Percentiles rank a stretch among this genome's conserved stretches.
These are phyloP conservation scores for Cosmia trapezina DNA, from an alignment of 2,888 invertebrate genomes.

Conservation along the genomic window DNA sequence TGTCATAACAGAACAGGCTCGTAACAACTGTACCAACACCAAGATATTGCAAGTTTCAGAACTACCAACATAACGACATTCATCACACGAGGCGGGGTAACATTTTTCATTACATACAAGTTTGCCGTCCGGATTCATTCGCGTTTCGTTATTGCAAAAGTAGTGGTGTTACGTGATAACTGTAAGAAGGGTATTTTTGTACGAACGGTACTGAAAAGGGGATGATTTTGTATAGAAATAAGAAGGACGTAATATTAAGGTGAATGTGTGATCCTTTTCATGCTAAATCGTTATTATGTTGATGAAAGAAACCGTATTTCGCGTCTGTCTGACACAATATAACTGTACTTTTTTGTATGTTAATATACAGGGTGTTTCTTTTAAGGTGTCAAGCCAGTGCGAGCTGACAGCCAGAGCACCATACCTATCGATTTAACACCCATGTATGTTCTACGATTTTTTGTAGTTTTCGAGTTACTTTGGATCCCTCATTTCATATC, in stretches of 20 bases:
- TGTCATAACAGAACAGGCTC: background rate
- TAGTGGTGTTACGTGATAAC: slow-evolving; percentile 65
- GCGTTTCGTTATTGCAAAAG: slow-evolving; percentile 74
- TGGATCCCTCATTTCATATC: no score
- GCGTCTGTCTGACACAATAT: background rate
- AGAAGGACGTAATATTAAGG: background rate
- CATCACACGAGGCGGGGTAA: slow-evolving; percentile 61
- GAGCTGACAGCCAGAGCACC: no score
- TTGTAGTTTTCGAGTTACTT: no score
- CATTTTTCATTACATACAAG: slow-evolving; percentile 81
- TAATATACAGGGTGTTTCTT: no score
- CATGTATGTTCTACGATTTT: no score
- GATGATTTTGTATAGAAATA: slow-evolving; percentile 27
- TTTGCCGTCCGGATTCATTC: slow-evolving; percentile 70
- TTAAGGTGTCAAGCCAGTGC: no score
- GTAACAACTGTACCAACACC: slow-evolving; percentile 13
- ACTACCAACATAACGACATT: slow-evolving; percentile 46
- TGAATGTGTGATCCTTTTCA: background rate
- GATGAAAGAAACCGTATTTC: background rate
- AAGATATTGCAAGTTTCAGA: slow-evolving; percentile 42
- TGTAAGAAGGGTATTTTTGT: slow-evolving; percentile 26
- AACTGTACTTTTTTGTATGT: no score
- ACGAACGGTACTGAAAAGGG: slow-evolving; percentile 1
- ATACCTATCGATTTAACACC: no score
- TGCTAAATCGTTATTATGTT: background rate